Conservation (phyloP, 2,797 vertebrate species). For the Falco naumanni region DNA sequence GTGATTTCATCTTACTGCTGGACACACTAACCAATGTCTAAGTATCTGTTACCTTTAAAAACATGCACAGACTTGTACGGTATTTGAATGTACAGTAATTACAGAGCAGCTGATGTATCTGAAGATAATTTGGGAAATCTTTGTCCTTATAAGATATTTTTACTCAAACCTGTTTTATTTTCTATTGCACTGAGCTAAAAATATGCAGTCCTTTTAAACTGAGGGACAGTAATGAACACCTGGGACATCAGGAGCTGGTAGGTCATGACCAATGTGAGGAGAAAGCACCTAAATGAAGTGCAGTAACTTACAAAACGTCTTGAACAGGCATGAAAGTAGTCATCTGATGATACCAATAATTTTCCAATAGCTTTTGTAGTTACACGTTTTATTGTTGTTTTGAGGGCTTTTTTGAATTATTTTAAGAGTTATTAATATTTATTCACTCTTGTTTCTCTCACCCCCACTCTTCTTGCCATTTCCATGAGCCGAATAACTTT, state of each 20-base stretch:
- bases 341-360: not conserved
- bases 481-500: not conserved
- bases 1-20: not conserved
- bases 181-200: not conserved
- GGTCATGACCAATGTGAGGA: not conserved
- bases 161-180: not conserved
- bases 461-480: not conserved
- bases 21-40: not conserved
- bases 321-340: not conserved
- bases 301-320: not conserved
- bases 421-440: slow-evolving; percentile 16
- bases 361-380: not conserved
- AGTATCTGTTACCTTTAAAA: not conserved
- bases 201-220: not conserved
- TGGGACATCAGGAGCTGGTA: not conserved
- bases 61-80: not conserved
- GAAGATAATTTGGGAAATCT: not conserved
- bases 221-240: not conserved
- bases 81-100: not conserved
- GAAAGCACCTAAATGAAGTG: not conserved
- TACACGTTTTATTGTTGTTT: slow-evolving; percentile 3
- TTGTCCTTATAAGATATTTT: not conserved
- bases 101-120: not conserved
- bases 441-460: not conserved
- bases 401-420: not conserved